phyloP scores from a whole-genome alignment of 2,113 vertebrate genomes.

The Mugil cephalus region DNA sequence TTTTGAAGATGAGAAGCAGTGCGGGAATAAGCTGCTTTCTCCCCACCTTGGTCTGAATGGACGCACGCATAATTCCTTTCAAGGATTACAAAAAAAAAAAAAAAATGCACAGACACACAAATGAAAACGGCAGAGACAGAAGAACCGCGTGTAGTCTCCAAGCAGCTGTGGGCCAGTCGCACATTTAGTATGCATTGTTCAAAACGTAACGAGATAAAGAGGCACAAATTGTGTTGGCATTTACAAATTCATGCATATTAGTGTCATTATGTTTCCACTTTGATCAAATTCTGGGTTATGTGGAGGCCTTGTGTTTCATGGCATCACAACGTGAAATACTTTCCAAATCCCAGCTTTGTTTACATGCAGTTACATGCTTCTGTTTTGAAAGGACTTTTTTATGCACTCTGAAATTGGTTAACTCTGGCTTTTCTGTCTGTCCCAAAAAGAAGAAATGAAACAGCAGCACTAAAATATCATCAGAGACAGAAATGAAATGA shows the following conservation, averaged over 20 bases:
- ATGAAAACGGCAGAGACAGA: not conserved
- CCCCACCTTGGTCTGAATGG: constrained; percentile 5
- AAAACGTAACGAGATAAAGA: constrained; percentile 35
- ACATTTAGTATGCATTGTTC: constrained; percentile 9
- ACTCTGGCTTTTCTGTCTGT: constrained; percentile 12
- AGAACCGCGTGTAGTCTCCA: not conserved
- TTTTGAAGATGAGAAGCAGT: constrained; percentile 32
- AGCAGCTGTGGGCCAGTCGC: constrained; percentile 17
- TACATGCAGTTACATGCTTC: constrained; percentile 16
- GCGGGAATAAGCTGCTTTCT: constrained; percentile 25
- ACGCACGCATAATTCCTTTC: not conserved
- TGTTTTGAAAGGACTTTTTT: constrained; percentile 31
- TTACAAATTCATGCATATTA: constrained; percentile 38
- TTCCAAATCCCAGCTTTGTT: constrained; percentile 32
- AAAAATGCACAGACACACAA: too few species aligned
- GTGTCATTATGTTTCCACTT: constrained; percentile 33
- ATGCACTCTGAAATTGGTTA: constrained; percentile 7
- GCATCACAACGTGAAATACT: constrained; percentile 15
- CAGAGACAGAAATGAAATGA: too few species aligned
- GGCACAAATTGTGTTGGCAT: constrained; percentile 28
- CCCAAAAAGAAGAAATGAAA: not conserved
- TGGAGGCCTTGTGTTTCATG: constrained; percentile 8
- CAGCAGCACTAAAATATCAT: constrained; percentile 19
- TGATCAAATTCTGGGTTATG: constrained; percentile 54
- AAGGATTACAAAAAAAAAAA: too few species aligned